A percentile compares a stretch with the other conserved stretches of the same genome.
Conservation (phyloP, 2,797 vertebrate genomes). For the Psittacula derbiana region DNA sequence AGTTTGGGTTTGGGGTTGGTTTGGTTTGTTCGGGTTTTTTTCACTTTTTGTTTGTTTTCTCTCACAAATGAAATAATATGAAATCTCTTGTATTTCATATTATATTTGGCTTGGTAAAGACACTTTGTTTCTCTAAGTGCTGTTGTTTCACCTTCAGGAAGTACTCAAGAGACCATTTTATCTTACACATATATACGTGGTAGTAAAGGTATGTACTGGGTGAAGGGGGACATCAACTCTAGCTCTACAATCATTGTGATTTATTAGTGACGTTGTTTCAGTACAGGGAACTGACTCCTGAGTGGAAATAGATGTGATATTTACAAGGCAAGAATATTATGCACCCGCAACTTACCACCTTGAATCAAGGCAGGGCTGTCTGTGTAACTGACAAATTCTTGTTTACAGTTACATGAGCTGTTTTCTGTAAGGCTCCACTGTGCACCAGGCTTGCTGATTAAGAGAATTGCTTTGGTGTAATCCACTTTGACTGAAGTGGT, state of each 20-base stretch:
- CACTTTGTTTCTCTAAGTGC: background rate
- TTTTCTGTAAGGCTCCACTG: background rate
- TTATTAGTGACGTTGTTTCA: background rate
- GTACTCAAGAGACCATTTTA: background rate
- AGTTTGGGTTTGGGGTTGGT: background rate
- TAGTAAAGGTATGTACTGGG: background rate
- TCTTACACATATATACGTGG: background rate
- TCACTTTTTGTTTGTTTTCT: background rate
- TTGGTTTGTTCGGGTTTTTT: background rate
- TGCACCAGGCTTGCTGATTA: background rate
- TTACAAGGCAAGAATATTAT: background rate
- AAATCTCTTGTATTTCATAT: background rate
- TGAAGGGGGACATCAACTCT: background rate
- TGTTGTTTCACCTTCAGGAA: background rate
- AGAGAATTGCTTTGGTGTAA: conserved; percentile 9
- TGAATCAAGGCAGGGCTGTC: background rate
- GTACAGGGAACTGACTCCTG: background rate
- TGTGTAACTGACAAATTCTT: background rate
- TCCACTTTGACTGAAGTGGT: background rate
- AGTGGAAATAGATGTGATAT: background rate
- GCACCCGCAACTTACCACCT: background rate
- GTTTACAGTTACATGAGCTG: background rate
- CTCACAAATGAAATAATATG: too few species aligned
- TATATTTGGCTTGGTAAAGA: background rate
- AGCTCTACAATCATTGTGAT: background rate